Percentiles rank a stretch among this genome's conserved stretches.
phyloP scores from a whole-genome alignment of 1,140 invertebrate genomes.

The Daktulosphaira vitifoliae region DNA sequence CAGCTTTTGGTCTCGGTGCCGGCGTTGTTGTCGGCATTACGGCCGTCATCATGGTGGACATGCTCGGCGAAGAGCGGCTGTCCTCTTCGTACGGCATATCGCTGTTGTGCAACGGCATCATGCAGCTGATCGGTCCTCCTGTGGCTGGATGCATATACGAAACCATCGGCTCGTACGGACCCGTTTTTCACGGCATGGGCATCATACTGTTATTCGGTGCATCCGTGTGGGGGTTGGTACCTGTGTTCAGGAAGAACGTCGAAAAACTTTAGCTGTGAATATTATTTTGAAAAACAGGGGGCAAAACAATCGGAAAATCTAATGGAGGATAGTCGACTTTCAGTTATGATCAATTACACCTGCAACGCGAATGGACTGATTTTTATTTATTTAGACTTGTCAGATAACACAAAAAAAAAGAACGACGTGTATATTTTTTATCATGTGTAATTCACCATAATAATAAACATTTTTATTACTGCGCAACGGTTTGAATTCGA shows the following conservation, averaged over 20 bases:
- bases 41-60: constrained; percentile 75
- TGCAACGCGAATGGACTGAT: no score
- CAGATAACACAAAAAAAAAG: no score
- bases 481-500: no score
- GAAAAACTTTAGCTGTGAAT: no score
- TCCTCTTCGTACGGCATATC: constrained; percentile 77
- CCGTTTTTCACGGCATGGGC: constrained; percentile 62
- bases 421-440: no score
- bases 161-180: constrained; percentile 54
- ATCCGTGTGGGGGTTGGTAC: constrained; percentile 62
- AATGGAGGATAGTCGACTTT: no score
- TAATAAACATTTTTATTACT: no score
- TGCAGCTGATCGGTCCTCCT: constrained; percentile 70
- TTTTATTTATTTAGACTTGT: no score
- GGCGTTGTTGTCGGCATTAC: constrained; percentile 79
- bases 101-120: constrained; percentile 69
- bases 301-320: no score
- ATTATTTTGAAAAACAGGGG: no score
- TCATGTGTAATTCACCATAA: no score
- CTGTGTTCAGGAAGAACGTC: constrained; percentile 44
- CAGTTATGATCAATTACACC: no score
- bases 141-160: constrained; percentile 62
- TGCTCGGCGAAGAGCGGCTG: constrained; percentile 69
- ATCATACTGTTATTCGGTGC: constrained; percentile 63
- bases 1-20: constrained; percentile 67